Percentiles rank a stretch among this genome's conserved stretches.
phyloP scores from a whole-genome alignment of 1,140 invertebrate species.

The Lucilia cuprina region DNA sequence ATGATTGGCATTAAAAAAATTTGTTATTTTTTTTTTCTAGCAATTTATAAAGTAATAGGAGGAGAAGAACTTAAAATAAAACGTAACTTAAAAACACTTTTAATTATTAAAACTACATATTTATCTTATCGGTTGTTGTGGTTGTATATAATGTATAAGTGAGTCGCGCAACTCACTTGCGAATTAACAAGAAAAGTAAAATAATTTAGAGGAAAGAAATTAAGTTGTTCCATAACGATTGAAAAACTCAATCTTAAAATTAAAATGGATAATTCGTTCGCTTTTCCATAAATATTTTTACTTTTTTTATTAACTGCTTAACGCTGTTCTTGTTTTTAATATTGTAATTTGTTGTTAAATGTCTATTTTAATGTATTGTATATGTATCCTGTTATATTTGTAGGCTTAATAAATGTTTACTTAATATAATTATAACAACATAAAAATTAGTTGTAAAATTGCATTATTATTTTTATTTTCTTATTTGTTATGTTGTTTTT shows the following conservation, averaged over 20 bases:
- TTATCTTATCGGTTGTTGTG: neutral
- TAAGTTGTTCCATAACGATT: no score
- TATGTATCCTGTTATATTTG: slow-evolving; percentile 30
- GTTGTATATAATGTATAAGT: neutral
- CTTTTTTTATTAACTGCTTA: no score
- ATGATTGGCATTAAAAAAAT: neutral
- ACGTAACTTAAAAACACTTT: no score
- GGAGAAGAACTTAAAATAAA: neutral
- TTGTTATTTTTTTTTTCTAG: neutral
- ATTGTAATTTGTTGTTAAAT: neutral
- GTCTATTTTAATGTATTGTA: neutral
- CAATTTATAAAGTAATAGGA: neutral
- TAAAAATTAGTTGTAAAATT: neutral
- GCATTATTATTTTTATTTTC: neutral
- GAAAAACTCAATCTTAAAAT: no score
- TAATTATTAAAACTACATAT: neutral
- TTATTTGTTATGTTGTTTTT: no score
- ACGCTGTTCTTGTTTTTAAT: no score
- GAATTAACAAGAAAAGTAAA: neutral
- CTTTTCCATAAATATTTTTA: no score
- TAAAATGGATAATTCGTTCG: no score
- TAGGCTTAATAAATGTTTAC: slow-evolving; percentile 17
- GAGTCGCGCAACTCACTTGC: neutral
- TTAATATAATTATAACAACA: neutral
- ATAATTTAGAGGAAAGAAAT: no score